These are phyloP conservation scores for Lumbricus terrestris DNA, from an alignment of 2,888 invertebrate genomes.

Conservation along the genomic window DNA sequence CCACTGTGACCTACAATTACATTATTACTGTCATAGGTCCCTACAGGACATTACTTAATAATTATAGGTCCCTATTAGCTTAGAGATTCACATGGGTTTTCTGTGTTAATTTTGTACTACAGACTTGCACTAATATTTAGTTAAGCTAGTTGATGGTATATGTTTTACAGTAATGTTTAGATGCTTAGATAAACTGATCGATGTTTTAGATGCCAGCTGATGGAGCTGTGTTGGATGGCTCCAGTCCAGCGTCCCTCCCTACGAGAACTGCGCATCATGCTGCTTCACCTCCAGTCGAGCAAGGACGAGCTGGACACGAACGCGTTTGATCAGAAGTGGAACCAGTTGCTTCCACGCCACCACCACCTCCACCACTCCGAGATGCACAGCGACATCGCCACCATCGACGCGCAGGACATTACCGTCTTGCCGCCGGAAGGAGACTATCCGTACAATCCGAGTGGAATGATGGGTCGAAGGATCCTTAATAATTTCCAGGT, in stretches of 20 bases:
- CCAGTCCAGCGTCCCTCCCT: conserved; percentile 61
- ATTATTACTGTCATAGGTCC: too few species aligned
- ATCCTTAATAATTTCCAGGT: not conserved
- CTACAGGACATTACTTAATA: too few species aligned
- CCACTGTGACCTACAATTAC: too few species aligned
- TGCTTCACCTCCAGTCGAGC: conserved; percentile 59
- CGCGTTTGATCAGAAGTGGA: conserved; percentile 74
- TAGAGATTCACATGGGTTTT: too few species aligned
- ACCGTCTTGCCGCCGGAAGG: not conserved
- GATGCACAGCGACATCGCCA: not conserved
- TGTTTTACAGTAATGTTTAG: not conserved
- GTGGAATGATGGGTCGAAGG: not conserved
- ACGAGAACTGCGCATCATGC: conserved; percentile 63
- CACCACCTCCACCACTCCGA: not conserved
- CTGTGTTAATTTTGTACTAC: not conserved
- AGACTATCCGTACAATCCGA: not conserved
- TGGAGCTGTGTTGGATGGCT: conserved; percentile 72
- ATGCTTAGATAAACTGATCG: not conserved
- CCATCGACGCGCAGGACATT: conserved; percentile 21
- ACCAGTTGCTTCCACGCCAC: conserved; percentile 52
- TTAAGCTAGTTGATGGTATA: too few species aligned
- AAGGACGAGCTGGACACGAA: conserved; percentile 58
- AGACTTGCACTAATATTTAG: too few species aligned
- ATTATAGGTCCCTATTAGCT: too few species aligned
- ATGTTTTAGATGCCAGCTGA: conserved; percentile 63